Conservation (phyloP, 2,888 invertebrate genomes). For the Papilio demoleus region DNA sequence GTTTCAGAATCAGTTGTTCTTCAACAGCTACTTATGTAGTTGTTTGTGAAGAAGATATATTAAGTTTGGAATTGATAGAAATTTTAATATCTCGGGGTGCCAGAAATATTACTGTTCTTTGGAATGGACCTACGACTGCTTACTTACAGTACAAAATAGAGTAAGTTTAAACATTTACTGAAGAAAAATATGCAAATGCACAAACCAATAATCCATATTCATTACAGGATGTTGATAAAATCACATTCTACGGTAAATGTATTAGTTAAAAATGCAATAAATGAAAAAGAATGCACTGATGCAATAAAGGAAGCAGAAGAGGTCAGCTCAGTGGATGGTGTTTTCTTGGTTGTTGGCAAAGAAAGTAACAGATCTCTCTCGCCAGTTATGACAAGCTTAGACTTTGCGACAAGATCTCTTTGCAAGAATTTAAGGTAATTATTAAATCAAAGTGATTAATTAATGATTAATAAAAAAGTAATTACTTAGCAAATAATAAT, state of each 20-base stretch:
- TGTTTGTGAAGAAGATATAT: background rate
- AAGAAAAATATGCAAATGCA: too few species aligned
- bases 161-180: background rate
- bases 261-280: background rate
- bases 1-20: slow-evolving; percentile 12
- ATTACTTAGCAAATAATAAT: background rate
- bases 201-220: too few species aligned
- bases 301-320: slow-evolving; percentile 13
- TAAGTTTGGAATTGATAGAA: slow-evolving; percentile 24
- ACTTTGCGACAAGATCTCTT: slow-evolving; percentile 8
- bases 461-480: background rate
- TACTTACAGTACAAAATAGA: slow-evolving; percentile 6
- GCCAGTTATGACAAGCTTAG: slow-evolving; percentile 15
- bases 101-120: slow-evolving; percentile 18
- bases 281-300: slow-evolving; percentile 1
- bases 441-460: background rate
- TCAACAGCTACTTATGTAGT: slow-evolving; percentile 12
- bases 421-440: slow-evolving; percentile 24
- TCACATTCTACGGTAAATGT: slow-evolving; percentile 7
- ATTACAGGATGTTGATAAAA: slow-evolving; percentile 18
- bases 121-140: background rate
- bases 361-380: background rate
- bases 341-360: background rate
- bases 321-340: slow-evolving; percentile 9
- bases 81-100: slow-evolving; percentile 24